Evolutionary conservation across 2,797 vertebrate species (phyloP).

Genomic region (Anolis apletophallus): DNA sequence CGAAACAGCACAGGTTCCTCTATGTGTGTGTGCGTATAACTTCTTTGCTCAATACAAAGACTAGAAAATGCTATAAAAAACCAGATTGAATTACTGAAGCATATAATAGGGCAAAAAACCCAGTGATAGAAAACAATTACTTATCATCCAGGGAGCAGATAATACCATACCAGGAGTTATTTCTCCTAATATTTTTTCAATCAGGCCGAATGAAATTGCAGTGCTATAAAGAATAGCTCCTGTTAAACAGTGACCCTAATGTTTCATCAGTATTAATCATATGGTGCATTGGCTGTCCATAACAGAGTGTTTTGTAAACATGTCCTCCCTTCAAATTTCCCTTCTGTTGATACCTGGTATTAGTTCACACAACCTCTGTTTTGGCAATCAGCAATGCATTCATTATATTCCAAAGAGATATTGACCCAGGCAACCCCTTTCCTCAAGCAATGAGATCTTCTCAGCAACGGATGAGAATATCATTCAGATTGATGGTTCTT

Average conservation of each 20-base stretch:
- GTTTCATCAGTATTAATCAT: conserved; percentile 41
- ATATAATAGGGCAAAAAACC: conserved; percentile 32
- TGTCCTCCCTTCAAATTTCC: conserved; percentile 16
- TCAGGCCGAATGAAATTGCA: conserved; percentile 42
- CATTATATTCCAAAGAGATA: neutral
- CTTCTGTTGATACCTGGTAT: neutral
- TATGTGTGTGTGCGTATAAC: neutral
- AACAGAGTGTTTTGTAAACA: conserved; percentile 3
- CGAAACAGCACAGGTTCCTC: neutral
- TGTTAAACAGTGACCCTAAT: conserved; percentile 23
- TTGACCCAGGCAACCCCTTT: no score
- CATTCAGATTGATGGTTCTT: no score
- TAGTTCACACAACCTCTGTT: no score
- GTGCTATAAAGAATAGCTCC: conserved; percentile 32
- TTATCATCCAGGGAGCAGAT: conserved; percentile 29
- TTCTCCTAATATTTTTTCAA: conserved; percentile 54
- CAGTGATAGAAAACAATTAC: conserved; percentile 33
- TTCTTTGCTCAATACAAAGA: conserved; percentile 20
- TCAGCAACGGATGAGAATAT: no score
- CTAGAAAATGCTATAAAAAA: neutral
- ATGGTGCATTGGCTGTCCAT: neutral
- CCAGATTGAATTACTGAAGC: conserved; percentile 42
- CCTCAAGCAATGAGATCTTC: neutral
- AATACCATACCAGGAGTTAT: conserved; percentile 26
- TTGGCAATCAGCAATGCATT: no score